Evolutionary conservation across 2,888 invertebrate genomes (phyloP).

Genomic region (Liodrosophila aerea): DNA sequence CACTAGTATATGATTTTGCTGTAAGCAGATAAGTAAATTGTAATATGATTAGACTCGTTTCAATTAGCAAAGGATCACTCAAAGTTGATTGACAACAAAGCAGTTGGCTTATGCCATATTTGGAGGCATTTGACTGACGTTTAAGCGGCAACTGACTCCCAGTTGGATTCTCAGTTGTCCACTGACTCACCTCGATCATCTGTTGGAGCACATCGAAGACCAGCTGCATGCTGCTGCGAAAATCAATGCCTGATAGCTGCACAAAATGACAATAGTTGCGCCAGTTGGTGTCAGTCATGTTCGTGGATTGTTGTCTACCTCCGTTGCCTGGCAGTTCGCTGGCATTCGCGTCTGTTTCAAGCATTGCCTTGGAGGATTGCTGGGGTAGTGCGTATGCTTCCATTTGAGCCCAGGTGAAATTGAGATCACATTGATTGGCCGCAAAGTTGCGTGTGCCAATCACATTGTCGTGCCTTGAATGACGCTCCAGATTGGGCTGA

Average conservation of each 20-base stretch:
- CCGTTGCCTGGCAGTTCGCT: constrained; percentile 1
- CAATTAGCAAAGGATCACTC: constrained; percentile 41
- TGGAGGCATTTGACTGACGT: constrained; percentile 18
- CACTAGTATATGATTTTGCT: constrained; percentile 84
- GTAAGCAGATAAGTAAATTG: not conserved
- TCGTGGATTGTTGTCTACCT: constrained; percentile 6
- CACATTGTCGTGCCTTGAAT: constrained; percentile 73
- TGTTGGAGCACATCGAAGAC: constrained; percentile 95
- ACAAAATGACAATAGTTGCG: constrained; percentile 80
- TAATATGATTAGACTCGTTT: constrained; percentile 26
- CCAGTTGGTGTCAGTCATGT: constrained; percentile 68
- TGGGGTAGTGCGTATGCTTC: constrained; percentile 68
- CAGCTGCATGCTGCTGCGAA: constrained; percentile 96
- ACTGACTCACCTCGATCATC: constrained; percentile 83
- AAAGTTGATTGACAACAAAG: constrained; percentile 52
- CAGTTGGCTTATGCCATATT: no score
- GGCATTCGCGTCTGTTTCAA: constrained; percentile 12
- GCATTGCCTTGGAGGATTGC: constrained; percentile 2
- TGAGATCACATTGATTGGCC: constrained; percentile 82
- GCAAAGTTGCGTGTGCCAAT: constrained; percentile 81
- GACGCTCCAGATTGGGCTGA: constrained; percentile 85
- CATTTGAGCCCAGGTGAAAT: constrained; percentile 82
- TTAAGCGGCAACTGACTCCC: constrained; percentile 9
- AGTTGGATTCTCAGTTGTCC: not conserved
- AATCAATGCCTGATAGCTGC: constrained; percentile 88